Base-by-base conservation (phyloP, 2,888 invertebrate species). In the Orchesellides sinensis region DNA sequence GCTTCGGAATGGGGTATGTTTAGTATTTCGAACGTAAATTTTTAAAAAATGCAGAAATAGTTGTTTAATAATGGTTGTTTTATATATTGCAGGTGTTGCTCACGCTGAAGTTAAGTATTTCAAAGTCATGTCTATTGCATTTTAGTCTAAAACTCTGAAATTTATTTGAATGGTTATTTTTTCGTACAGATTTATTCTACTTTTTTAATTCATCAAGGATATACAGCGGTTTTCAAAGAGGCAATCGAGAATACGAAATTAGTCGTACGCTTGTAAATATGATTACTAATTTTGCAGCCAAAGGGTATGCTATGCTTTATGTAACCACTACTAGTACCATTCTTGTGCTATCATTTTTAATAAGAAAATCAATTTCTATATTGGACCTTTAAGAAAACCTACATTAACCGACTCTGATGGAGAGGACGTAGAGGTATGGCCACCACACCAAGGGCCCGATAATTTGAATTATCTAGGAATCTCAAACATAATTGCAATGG, bases 351-450 rank as follows among this genome's bases (percentile, higher is more conserved):
- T n/a, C n/a, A n/a, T n/a, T n/a, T n/a, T n/a, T n/a, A n/a, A n/a
- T n/a, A n/a, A n/a, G n/a, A n/a, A n/a, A n/a, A n/a, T n/a, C n/a
- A n/a, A n/a, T n/a, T n/a, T n/a, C n/a, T n/a, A n/a, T n/a, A n/a
- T n/a, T n/a, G n/a, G n/a, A n/a, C n/a, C n/a, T n/a, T n/a, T n/a
- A 32, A 88, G 88, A 14, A 84, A 75, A 23, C 88, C 88, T 0
- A 21, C 83, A 0, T 83, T 75, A 25, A 87, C 85, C 0, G 61
- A 63, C 14, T 79, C 85, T 5, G 59, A 75, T 47, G 86, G 83
- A 8, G 52, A 78, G 23, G 83, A 80, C 23, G n/a, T 77, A 6
- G 63, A 77, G 14, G 68, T 88, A 47, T 88, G 88, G 88, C 49
- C 83, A 2, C 83, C 85, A 5, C 81, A 87, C 8, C 35, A 65